phyloP scores from a whole-genome alignment of 1,140 invertebrate species.

The silkworm (Bombyx mori) region ASM3026992v2 NC_085130.1:2442501-2443000 shows the following conservation, averaged over 20 bases:
- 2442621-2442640: constrained; percentile 60
- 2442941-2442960: constrained; percentile 44
- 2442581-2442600: constrained; percentile 81
- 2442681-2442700: constrained; percentile 17
- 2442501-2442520: constrained; percentile 87
- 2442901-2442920: constrained; percentile 51
- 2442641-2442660: constrained; percentile 40
- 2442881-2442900: constrained; percentile 56
- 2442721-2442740: constrained; percentile 70
- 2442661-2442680: constrained; percentile 54
- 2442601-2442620: constrained; percentile 72
- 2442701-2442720: constrained; percentile 55
- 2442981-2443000: constrained; percentile 67
- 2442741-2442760: constrained; percentile 70
- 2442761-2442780: constrained; percentile 70
- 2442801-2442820: constrained; percentile 60
- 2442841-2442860: constrained; percentile 59
- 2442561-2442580: constrained; percentile 89
- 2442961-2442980: constrained; percentile 55
- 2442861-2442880: constrained; percentile 32
- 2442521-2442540: constrained; percentile 90
- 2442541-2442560: constrained; percentile 85
- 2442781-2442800: constrained; percentile 52
- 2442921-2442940: constrained; percentile 41
- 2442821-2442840: constrained; percentile 60